Evolutionary conservation across 2,888 invertebrate genomes (phyloP).

Genomic region (Eupsilia transversa): DNA sequence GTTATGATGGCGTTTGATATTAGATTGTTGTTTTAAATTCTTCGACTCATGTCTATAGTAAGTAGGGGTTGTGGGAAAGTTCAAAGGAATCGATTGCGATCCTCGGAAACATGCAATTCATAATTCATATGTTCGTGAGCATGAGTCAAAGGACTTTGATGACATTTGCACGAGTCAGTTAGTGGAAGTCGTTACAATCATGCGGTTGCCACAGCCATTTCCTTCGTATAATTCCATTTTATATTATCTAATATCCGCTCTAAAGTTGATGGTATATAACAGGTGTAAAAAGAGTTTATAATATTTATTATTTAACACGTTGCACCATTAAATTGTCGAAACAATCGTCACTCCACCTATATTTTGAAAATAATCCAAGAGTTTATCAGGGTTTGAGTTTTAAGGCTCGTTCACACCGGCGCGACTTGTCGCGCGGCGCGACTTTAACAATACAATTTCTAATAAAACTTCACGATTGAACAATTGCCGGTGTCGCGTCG

Average conservation of each 20-base stretch:
- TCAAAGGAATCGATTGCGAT: conserved; percentile 34
- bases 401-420: too few relatives aligned
- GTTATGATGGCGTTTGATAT: conserved; percentile 35
- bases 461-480: too few relatives aligned
- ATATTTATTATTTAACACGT: conserved; percentile 39
- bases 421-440: too few relatives aligned
- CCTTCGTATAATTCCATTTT: conserved; percentile 37
- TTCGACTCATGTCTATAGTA: not conserved
- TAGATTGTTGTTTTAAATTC: conserved; percentile 30
- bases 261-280: conserved; percentile 18
- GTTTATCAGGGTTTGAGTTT: conserved; percentile 14
- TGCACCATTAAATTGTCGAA: conserved; percentile 12
- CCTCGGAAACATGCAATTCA: conserved; percentile 38
- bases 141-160: conserved; percentile 43
- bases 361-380: conserved; percentile 36
- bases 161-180: conserved; percentile 48
- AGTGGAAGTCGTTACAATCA: conserved; percentile 29
- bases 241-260: conserved; percentile 44
- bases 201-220: conserved; percentile 31
- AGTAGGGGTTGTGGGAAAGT: conserved; percentile 1
- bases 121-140: conserved; percentile 38
- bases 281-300: conserved; percentile 20
- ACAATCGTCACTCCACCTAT: conserved; percentile 13
- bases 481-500: too few relatives aligned
- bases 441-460: too few relatives aligned